Evolutionary conservation across 2,113 vertebrate species (phyloP), one percentile per base, ranked within the genome.

Genomic region (Phasianus colchicus): DNA sequence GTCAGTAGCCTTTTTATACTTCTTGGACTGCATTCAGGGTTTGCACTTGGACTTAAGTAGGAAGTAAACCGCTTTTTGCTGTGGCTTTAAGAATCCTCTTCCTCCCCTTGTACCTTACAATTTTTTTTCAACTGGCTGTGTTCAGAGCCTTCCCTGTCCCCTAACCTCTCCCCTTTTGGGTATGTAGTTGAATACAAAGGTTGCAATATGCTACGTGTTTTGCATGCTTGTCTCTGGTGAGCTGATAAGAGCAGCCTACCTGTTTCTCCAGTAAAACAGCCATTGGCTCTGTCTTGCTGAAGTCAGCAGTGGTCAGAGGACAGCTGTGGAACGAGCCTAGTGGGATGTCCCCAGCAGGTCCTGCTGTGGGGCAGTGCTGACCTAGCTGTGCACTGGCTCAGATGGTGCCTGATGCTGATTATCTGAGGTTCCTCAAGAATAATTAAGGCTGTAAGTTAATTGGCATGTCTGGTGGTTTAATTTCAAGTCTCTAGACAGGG

Each of bases 81-180:
- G 83, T 86, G 86, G 25, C 80, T 90, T 60, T 83, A 89, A 89
- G 91, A 94, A 91, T 73, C 20, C 34, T 90, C 67, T 97, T 97
- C 95, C 91, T 94, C 63, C 94, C 64, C 80, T 90, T 22, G 10
- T 95, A 89, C 79, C 75, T 97, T 97, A 97, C 96, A n/a, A 40
- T 92, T 81, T 96, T 95, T 95, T 88, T 90, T 92, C 93, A 38
- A 38, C 38, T 80, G 91, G 90, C 90, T 95, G 69, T 95, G 92
- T 91, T 84, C 95, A 94, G 84, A 92, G 94, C 67, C 65, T 86
- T 77, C 34, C 9, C 54, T 17, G 18, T 11, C 0, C 9, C 43
- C 13, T 58, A 58, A 1, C 52, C 89, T 47, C 65, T 88, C 92
- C 86, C 81, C 71, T 89, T 74, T 89, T 73, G 69, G 55, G 11